Conservation (phyloP, 2,888 invertebrate genomes). For the Limnephilus auricula region DNA sequence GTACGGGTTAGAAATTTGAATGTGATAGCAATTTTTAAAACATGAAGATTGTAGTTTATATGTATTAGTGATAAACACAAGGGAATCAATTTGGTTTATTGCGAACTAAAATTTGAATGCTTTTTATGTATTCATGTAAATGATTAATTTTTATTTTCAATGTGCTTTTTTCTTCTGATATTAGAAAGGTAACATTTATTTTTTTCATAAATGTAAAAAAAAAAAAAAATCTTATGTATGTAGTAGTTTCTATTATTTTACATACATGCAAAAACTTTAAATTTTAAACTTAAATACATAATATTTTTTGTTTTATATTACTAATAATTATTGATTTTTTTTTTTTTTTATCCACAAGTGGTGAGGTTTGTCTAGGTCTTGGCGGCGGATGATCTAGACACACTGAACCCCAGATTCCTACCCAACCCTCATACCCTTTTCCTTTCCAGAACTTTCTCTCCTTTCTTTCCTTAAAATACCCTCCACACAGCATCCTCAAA, state of each 20-base stretch:
- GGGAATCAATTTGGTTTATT: not conserved
- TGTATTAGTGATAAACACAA: conserved; percentile 7
- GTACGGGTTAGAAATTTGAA: conserved; percentile 46
- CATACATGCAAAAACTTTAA: not conserved
- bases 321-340: not conserved
- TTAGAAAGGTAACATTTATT: not conserved
- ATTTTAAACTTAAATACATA: not conserved
- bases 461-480: too few relatives aligned
- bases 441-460: too few relatives aligned
- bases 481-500: too few relatives aligned
- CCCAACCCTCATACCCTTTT: too few relatives aligned
- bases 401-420: too few relatives aligned
- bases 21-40: conserved; percentile 40
- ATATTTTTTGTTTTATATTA: not conserved
- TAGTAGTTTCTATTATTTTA: not conserved
- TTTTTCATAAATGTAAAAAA: not conserved
- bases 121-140: not conserved
- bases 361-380: too few relatives aligned
- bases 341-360: too few relatives aligned
- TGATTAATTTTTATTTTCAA: not conserved
- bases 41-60: conserved; percentile 27
- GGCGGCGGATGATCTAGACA: too few relatives aligned
- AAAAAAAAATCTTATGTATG: not conserved
- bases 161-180: not conserved
- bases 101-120: not conserved